Base-by-base conservation (phyloP, 2,113 vertebrate genomes). In the Beaufortia kweichowensis region DNA sequence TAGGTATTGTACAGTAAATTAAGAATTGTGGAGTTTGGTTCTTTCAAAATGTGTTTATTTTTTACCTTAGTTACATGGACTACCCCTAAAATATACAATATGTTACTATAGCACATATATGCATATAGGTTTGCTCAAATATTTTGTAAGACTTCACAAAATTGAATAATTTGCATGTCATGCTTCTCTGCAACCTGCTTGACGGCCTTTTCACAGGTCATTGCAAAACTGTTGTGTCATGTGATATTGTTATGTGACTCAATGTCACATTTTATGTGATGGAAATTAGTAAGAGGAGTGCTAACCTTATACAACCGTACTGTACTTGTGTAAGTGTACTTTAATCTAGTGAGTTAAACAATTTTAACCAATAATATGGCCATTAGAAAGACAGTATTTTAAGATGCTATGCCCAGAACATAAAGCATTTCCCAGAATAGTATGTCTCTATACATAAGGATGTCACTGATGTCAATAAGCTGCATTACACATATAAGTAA, bases 271-370 rank as follows among this genome's bases (percentile, higher is more conserved):
- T 26, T 59, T 33, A 28, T 46, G 23, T 29, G 28, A 62, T 39
- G 19, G 24, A 17, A 28, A 48, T 28, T 68, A 55, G 21, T 60
- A 46, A 12, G 33, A 43, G 31, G 55, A 57, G 43, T 73, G 24
- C 4, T 53, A n/a, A 14, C 60, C 39, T 81, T 79, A 69, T 43
- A 69, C 56, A 80, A 76, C 29, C 28, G 48, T 31, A 31, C 29
- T 62, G 55, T 48, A 26, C 57, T 9, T 76, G 60, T 56, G 39
- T 59, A 63, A 79, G 76, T 68, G 55, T 11, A 56, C 28, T 64
- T 76, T 76, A 63, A 26, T 50, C 48, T 48, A 43, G 41, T 12
- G 2, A 60, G 46, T 8, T n/a, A 43, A 10, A 15, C 1, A 46
- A 31, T 43, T 55, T 39, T 17, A 72, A 21, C 29, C 50, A 76